Evolutionary conservation across 23 tunicate species (phyloP).

Genomic region (Ascidia mentula): DNA sequence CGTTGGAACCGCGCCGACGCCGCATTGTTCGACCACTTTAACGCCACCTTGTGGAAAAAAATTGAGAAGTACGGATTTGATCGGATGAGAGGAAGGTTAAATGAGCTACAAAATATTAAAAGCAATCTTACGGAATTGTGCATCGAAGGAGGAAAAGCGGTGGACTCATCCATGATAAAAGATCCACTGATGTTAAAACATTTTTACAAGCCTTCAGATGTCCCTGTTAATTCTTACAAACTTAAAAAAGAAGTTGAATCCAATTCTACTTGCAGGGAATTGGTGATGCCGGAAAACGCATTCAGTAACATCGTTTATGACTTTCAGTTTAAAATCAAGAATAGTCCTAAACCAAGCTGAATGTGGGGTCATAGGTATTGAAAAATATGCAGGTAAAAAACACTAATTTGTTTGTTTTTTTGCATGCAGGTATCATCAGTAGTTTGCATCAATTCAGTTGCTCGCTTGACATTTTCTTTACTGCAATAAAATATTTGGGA

Average conservation of each 20-base stretch:
- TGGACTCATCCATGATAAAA: conserved; percentile 6
- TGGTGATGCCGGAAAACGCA: conserved; percentile 25
- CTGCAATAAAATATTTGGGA: too few relatives aligned
- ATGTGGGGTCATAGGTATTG: too few relatives aligned
- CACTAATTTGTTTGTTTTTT: too few relatives aligned
- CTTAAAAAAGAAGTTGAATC: conserved; percentile 15
- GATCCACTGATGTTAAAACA: not conserved
- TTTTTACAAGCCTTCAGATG: conserved; percentile 26
- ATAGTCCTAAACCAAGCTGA: too few relatives aligned
- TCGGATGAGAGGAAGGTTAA: conserved; percentile 14
- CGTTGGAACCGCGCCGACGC: conserved; percentile 55
- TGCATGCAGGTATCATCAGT: too few relatives aligned
- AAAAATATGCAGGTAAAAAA: too few relatives aligned
- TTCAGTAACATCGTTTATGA: not conserved
- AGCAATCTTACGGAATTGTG: not conserved
- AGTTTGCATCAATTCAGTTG: too few relatives aligned
- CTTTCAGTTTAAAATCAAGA: conserved; percentile 11
- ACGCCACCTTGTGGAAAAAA: conserved; percentile 45
- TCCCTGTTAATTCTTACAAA: conserved; percentile 30
- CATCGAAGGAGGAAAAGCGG: conserved; percentile 23
- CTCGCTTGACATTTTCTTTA: too few relatives aligned
- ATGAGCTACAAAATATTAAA: not conserved
- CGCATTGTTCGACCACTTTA: conserved; percentile 49
- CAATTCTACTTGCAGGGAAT: conserved; percentile 1
- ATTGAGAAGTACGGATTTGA: conserved; percentile 27